Evolutionary conservation across 1,140 invertebrate species (phyloP).

Genomic region (Drosophila biarmipes): DNA sequence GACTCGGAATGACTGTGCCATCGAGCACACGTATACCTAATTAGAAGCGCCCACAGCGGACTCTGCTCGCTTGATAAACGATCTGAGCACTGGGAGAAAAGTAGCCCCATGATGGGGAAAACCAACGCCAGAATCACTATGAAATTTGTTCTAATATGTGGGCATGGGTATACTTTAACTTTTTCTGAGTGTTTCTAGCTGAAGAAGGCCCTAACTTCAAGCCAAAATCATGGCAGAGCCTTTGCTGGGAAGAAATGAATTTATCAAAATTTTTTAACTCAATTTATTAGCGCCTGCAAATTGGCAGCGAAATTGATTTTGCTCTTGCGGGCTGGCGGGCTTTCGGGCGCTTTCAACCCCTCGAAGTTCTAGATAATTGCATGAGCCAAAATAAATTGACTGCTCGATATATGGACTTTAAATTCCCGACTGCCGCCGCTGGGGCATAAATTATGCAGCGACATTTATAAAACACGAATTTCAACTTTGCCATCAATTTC

Average conservation of each 20-base stretch:
- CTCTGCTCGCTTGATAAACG: constrained; percentile 39
- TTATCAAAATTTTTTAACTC: constrained; percentile 74
- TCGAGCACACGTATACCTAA: constrained; percentile 28
- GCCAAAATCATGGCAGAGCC: constrained; percentile 12
- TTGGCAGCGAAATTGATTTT: constrained; percentile 77
- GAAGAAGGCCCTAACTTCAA: background rate
- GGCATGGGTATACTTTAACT: background rate
- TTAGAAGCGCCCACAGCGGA: constrained; percentile 54
- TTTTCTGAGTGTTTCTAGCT: background rate
- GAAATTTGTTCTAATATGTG: background rate
- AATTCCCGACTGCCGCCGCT: constrained; percentile 7
- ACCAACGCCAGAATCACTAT: background rate
- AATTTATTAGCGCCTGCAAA: constrained; percentile 76
- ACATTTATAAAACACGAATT: constrained; percentile 70
- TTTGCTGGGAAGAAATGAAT: constrained; percentile 43
- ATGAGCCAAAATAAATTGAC: constrained; percentile 51
- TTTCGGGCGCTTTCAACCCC: constrained; percentile 4
- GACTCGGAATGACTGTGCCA: constrained; percentile 33
- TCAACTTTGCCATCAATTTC: constrained; percentile 60
- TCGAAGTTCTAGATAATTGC: constrained; percentile 34
- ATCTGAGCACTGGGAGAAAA: constrained; percentile 3
- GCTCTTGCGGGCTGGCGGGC: background rate
- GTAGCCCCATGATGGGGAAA: background rate
- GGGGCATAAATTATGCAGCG: constrained; percentile 49
- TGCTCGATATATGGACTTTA: constrained; percentile 56